phyloP scores from a whole-genome alignment of 2,113 vertebrate species.

The Nannospalax galili region DNA sequence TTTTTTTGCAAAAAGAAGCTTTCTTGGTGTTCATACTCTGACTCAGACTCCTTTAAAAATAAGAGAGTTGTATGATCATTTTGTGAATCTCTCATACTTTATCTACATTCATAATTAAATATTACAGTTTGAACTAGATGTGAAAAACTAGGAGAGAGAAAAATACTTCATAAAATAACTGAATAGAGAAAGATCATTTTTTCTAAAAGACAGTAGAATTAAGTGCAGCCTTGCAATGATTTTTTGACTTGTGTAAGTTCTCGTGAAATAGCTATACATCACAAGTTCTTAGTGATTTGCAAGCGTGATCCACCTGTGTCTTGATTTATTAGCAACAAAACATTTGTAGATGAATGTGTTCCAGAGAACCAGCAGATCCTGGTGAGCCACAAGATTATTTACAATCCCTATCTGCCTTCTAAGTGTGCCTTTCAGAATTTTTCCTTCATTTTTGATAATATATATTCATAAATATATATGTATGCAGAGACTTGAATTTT shows the following conservation, averaged over 20 bases:
- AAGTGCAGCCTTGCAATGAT: constrained; percentile 36
- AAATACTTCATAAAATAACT: neutral
- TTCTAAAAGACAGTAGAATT: neutral
- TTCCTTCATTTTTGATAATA: constrained; percentile 55
- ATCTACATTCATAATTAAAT: neutral
- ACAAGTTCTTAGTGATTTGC: constrained; percentile 49
- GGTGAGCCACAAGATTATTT: neutral
- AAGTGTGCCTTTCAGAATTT: constrained; percentile 19
- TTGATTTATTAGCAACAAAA: constrained; percentile 54
- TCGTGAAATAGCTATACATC: neutral
- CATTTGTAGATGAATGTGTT: constrained; percentile 47
- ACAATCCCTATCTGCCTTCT: neutral
- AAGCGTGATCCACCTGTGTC: constrained; percentile 33
- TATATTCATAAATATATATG: constrained; percentile 50
- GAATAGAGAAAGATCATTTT: neutral
- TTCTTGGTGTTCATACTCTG: neutral
- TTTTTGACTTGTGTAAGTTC: constrained; percentile 32
- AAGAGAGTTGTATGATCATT: neutral
- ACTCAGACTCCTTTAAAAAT: neutral
- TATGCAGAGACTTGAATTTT: constrained; percentile 40
- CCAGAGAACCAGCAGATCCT: constrained; percentile 32
- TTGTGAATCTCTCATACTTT: neutral
- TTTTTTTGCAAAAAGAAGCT: too few relatives aligned
- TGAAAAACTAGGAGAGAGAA: neutral
- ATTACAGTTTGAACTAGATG: neutral